Conservation (phyloP, 1,140 invertebrate genomes). For the Drosophila simulans region DNA sequence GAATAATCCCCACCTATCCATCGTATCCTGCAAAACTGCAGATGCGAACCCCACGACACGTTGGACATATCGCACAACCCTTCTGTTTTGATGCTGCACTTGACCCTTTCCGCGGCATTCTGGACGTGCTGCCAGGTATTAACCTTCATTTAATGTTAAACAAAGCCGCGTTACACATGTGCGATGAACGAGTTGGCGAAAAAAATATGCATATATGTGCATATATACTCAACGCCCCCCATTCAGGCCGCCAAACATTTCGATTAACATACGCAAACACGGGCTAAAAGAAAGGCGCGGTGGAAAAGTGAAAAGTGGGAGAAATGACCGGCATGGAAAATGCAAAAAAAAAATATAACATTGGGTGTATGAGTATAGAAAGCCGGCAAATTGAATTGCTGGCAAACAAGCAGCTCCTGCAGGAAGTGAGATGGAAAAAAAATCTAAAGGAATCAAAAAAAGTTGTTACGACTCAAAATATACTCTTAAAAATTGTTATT, state of each 20-base stretch:
- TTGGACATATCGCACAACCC: constrained; percentile 13
- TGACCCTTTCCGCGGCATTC: constrained; percentile 9
- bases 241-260: constrained; percentile 70
- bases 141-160: constrained; percentile 84
- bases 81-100: constrained; percentile 54
- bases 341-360: constrained; percentile 13
- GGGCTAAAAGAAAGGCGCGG: constrained; percentile 9
- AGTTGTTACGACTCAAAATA: neutral
- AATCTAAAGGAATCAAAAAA: neutral
- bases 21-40: neutral
- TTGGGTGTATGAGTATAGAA: constrained; percentile 11
- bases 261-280: constrained; percentile 80
- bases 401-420: constrained; percentile 58
- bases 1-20: too few species aligned
- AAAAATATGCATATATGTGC: constrained; percentile 5
- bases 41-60: constrained; percentile 11
- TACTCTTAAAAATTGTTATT: neutral
- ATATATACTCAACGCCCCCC: constrained; percentile 36
- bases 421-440: constrained; percentile 37
- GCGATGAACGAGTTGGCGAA: constrained; percentile 7
- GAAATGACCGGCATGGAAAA: constrained; percentile 4
- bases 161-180: constrained; percentile 76
- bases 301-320: constrained; percentile 9
- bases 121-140: constrained; percentile 81
- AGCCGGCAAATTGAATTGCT: constrained; percentile 72